These are phyloP conservation scores for Habrosyne pyritoides DNA, from an alignment of 2,888 invertebrate species.

Conservation along the genomic window DNA sequence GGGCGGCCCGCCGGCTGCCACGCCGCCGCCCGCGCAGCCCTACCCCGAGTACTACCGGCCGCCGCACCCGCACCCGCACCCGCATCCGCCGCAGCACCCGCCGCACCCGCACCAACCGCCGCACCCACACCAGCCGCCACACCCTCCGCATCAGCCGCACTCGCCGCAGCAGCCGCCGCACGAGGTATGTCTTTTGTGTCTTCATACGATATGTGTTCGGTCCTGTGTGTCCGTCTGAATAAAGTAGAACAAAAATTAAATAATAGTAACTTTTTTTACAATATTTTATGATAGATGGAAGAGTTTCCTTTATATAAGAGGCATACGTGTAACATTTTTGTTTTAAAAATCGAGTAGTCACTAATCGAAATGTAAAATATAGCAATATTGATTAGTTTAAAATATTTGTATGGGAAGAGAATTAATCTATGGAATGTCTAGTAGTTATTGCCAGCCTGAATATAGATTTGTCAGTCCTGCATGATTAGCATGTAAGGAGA, in stretches of 20 bases:
- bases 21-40: conserved; percentile 66
- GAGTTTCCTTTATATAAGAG: no score
- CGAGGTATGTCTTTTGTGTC: conserved; percentile 46
- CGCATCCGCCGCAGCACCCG: conserved; percentile 42
- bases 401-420: conserved; percentile 13
- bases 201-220: background rate
- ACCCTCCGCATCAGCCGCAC: conserved; percentile 37
- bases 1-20: conserved; percentile 52
- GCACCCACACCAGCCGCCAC: conserved; percentile 37
- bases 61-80: conserved; percentile 36
- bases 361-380: background rate
- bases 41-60: conserved; percentile 71
- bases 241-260: no score
- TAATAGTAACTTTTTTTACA: no score
- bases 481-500: conserved; percentile 58
- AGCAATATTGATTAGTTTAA: conserved; percentile 18
- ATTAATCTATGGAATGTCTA: conserved; percentile 27
- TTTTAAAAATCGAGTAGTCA: no score
- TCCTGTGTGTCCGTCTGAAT: no score
- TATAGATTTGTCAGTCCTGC: conserved; percentile 34
- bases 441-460: conserved; percentile 33
- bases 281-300: no score
- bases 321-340: no score
- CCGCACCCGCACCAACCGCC: conserved; percentile 52
- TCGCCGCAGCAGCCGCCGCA: conserved; percentile 55